phyloP scores from a whole-genome alignment of 2,113 vertebrate genomes.

The Mormyrus iriodes region DNA sequence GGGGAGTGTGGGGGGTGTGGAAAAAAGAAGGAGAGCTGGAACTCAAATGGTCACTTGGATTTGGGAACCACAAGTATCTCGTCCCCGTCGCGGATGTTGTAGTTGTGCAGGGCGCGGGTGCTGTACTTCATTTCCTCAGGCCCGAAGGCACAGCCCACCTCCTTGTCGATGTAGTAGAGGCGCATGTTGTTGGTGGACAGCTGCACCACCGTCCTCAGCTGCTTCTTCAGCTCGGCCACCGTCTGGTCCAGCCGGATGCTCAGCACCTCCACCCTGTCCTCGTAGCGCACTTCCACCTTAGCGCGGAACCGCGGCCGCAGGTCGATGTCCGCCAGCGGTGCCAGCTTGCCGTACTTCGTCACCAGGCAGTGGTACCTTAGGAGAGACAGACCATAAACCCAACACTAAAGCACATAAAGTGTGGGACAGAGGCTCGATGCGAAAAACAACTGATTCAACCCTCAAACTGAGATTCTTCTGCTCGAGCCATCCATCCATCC shows the following conservation, averaged over 20 bases:
- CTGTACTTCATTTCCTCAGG: slow-evolving; percentile 88
- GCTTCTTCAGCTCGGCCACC: slow-evolving; percentile 87
- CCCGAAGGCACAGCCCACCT: slow-evolving; percentile 67
- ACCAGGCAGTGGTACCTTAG: slow-evolving; percentile 83
- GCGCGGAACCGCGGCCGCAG: slow-evolving; percentile 78
- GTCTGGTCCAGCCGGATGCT: slow-evolving; percentile 86
- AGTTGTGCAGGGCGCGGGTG: slow-evolving; percentile 81
- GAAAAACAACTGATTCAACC: background rate
- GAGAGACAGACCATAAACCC: background rate
- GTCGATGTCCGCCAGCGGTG: slow-evolving; percentile 87
- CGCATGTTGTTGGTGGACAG: slow-evolving; percentile 78
- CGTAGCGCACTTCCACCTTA: slow-evolving; percentile 82
- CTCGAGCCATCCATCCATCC: no score
- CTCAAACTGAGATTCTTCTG: background rate
- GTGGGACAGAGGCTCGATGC: background rate
- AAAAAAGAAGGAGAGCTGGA: background rate
- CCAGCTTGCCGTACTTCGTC: slow-evolving; percentile 85
- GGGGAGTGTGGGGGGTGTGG: background rate
- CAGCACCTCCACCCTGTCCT: slow-evolving; percentile 76
- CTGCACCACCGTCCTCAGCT: slow-evolving; percentile 76
- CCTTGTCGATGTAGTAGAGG: slow-evolving; percentile 83
- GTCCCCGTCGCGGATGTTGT: slow-evolving; percentile 86
- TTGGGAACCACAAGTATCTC: slow-evolving; percentile 87
- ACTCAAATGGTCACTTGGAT: slow-evolving; percentile 62
- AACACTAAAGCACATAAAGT: background rate